A percentile compares a stretch with the other conserved stretches of the same genome.
These are phyloP conservation scores for Eupithecia insigniata DNA, from an alignment of 2,888 invertebrate genomes.

Conservation along the genomic window DNA sequence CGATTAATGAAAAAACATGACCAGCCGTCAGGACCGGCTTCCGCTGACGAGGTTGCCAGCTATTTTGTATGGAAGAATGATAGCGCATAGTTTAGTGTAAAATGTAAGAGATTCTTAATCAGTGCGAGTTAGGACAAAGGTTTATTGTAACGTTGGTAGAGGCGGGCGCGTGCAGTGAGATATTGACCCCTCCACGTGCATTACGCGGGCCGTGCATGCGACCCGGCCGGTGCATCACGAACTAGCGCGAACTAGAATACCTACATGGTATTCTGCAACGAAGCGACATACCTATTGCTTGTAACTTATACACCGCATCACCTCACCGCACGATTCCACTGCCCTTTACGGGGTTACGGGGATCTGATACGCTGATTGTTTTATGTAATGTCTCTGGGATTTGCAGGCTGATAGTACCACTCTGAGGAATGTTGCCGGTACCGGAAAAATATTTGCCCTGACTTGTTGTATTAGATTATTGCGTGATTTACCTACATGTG, in stretches of 20 bases:
- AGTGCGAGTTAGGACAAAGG: constrained; percentile 40
- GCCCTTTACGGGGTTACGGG: constrained; percentile 23
- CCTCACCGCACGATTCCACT: constrained; percentile 12
- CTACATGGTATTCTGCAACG: constrained; percentile 17
- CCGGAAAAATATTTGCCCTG: constrained; percentile 22
- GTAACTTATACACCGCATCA: constrained; percentile 2
- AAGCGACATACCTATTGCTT: constrained; percentile 29
- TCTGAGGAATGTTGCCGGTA: neutral
- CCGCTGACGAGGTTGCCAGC: constrained; percentile 2
- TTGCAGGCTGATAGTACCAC: constrained; percentile 16
- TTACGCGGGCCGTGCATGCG: constrained; percentile 48
- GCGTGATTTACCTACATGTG: constrained; percentile 22
- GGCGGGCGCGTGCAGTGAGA: constrained; percentile 61
- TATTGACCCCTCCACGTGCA: constrained; percentile 74
- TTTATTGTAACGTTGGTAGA: constrained; percentile 40
- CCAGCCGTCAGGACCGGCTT: constrained; percentile 17
- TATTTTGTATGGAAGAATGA: neutral
- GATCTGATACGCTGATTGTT: constrained; percentile 26
- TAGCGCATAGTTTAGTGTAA: constrained; percentile 17
- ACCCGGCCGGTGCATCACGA: constrained; percentile 22
- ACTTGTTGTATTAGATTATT: constrained; percentile 23
- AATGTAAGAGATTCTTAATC: constrained; percentile 22
- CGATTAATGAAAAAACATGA: constrained; percentile 11
- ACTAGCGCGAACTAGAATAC: constrained; percentile 29
- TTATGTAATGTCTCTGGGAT: constrained; percentile 14